phyloP scores from a whole-genome alignment of 2,888 invertebrate species.

The Baccha elongata region DNA sequence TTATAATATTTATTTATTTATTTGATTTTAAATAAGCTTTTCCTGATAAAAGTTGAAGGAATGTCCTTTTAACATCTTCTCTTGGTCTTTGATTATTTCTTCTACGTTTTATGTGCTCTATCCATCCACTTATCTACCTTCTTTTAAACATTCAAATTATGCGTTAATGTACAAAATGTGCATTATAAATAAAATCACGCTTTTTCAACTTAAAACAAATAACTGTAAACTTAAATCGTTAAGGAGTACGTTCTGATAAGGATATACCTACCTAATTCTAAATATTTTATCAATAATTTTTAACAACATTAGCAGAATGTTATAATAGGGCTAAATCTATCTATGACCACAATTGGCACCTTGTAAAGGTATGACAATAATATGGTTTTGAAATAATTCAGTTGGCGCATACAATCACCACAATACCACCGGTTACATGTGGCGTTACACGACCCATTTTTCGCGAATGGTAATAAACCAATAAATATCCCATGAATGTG shows the following conservation, averaged over 20 bases:
- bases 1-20: no score
- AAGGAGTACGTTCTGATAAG: constrained; percentile 57
- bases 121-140: no score
- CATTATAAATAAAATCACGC: constrained; percentile 64
- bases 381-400: constrained; percentile 45
- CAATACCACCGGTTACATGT: constrained; percentile 29
- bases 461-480: constrained; percentile 46
- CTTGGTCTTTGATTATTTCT: no score
- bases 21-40: no score
- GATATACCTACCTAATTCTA: constrained; percentile 43
- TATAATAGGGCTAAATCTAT: constrained; percentile 17
- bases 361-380: no score
- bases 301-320: constrained; percentile 3
- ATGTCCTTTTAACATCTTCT: no score
- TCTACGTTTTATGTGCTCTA: no score
- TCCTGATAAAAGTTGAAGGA: no score
- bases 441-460: constrained; percentile 48
- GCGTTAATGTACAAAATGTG: no score
- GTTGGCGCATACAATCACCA: constrained; percentile 33
- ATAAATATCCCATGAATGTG: constrained; percentile 62
- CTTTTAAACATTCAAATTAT: no score
- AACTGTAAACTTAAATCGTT: no score
- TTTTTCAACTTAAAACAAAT: no score
- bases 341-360: constrained; percentile 68
- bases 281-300: constrained; percentile 65